Percentiles rank a stretch among this genome's conserved stretches.
These are phyloP conservation scores for Pyrgilauda ruficollis DNA, from an alignment of 2,113 vertebrate genomes.

Conservation along the genomic window DNA sequence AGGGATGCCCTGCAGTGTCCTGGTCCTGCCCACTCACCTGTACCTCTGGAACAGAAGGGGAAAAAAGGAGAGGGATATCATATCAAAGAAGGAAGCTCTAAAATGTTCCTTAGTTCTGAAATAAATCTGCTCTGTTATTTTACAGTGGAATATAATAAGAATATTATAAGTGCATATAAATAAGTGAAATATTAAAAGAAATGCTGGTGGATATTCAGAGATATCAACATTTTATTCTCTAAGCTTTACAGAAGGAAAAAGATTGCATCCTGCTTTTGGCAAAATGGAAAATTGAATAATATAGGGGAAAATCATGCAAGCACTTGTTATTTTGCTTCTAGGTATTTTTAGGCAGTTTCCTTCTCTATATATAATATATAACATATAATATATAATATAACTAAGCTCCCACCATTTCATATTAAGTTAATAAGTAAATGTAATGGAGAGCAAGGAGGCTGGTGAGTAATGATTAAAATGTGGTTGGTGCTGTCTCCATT, in stretches of 20 bases:
- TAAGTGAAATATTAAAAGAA: neutral
- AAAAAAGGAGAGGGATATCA: neutral
- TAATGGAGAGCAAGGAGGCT: neutral
- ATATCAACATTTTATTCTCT: neutral
- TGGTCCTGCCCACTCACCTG: neutral
- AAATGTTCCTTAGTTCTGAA: neutral
- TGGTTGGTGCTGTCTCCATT: neutral
- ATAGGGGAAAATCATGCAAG: neutral
- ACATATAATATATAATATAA: no score
- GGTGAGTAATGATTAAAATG: neutral
- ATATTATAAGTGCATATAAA: no score
- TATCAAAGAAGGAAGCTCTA: neutral
- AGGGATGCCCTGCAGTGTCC: neutral
- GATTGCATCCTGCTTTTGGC: neutral
- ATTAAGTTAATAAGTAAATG: conserved; percentile 1
- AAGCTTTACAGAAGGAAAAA: neutral
- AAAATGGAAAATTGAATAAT: neutral
- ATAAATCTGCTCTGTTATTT: neutral
- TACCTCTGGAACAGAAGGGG: neutral
- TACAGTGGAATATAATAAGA: neutral
- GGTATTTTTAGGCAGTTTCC: neutral
- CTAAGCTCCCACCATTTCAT: neutral
- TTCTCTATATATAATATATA: no score
- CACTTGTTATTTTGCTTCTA: neutral
- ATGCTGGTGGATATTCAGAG: neutral